phyloP scores from a whole-genome alignment of 2,113 vertebrate species.

The Oceanites oceanicus region DNA sequence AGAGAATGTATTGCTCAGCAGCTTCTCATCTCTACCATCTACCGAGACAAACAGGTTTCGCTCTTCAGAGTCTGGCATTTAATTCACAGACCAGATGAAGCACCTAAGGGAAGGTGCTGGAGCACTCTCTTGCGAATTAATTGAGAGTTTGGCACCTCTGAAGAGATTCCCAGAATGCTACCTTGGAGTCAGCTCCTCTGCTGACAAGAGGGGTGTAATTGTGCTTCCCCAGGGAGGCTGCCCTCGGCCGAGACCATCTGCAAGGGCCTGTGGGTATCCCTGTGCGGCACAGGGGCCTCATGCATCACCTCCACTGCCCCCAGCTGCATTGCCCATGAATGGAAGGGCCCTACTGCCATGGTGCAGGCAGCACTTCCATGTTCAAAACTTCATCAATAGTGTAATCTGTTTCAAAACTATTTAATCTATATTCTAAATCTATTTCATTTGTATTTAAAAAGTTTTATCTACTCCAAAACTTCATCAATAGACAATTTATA shows the following conservation, averaged over 20 bases:
- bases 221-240: neutral
- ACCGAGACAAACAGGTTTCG: neutral
- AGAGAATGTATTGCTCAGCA: neutral
- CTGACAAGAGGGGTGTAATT: neutral
- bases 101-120: neutral
- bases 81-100: neutral
- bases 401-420: neutral
- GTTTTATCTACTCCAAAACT: neutral
- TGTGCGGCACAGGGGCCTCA: neutral
- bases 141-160: neutral
- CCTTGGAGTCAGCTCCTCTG: neutral
- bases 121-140: neutral
- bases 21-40: neutral
- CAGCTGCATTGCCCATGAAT: rapidly evolving
- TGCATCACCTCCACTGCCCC: no score
- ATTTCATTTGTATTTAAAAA: neutral
- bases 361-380: neutral
- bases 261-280: neutral
- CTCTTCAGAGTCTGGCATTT: neutral
- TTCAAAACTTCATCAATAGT: no score
- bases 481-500: neutral
- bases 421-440: neutral
- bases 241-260: rapidly evolving
- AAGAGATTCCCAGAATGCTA: neutral
- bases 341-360: rapidly evolving